Conservation (phyloP, 2,888 invertebrate genomes). For the Caenorhabditis zanzibari region DNA sequence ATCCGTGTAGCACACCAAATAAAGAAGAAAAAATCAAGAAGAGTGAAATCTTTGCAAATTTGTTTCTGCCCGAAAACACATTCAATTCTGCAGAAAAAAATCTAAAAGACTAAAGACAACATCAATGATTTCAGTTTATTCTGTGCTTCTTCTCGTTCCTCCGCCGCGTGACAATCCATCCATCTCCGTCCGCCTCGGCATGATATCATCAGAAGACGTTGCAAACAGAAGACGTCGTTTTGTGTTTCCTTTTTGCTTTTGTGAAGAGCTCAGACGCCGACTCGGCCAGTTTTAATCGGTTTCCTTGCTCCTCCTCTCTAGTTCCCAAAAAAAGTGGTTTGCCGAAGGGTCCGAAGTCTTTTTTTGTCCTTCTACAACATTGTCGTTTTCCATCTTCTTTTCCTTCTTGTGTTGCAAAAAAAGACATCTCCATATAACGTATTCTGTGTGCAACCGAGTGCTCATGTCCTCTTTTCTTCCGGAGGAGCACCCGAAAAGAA, state of each 20-base stretch:
- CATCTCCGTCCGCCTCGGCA: constrained; percentile 29
- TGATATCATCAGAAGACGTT: constrained; percentile 58
- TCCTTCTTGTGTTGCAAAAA: constrained; percentile 48
- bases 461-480: constrained; percentile 54
- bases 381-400: constrained; percentile 34
- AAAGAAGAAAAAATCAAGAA: constrained; percentile 16
- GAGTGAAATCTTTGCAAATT: constrained; percentile 20
- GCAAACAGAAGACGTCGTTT: constrained; percentile 42
- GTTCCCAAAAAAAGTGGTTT: constrained; percentile 57
- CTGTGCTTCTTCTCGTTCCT: constrained; percentile 8
- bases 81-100: constrained; percentile 17
- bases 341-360: constrained; percentile 30
- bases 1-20: constrained; percentile 2
- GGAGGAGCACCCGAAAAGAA: constrained; percentile 41
- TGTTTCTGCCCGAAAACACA: constrained; percentile 21
- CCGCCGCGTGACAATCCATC: constrained; percentile 32
- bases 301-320: constrained; percentile 47
- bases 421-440: constrained; percentile 56
- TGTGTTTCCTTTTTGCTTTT: constrained; percentile 38
- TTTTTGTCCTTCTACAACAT: constrained; percentile 37
- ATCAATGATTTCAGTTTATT: constrained; percentile 51
- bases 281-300: constrained; percentile 51
- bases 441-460: constrained; percentile 63
- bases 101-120: constrained; percentile 24
- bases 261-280: constrained; percentile 14